Percentiles rank a stretch among this genome's conserved stretches.
Evolutionary conservation across 2,113 vertebrate species (phyloP).

Genomic region (Ammodytes marinus): DNA sequence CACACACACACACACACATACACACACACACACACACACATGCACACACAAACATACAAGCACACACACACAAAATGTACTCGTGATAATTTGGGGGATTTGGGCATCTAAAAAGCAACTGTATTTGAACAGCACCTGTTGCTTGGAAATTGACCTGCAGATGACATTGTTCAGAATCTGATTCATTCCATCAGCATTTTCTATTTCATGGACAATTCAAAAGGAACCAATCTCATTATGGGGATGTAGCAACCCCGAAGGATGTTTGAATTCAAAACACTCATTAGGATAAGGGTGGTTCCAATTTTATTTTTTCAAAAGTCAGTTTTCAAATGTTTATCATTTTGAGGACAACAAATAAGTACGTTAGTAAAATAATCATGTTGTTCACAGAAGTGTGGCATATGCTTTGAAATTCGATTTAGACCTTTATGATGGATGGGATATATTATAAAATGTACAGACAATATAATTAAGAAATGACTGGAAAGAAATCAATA

Average conservation of each 20-base stretch:
- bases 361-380: not conserved
- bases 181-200: not conserved
- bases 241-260: not conserved
- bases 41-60: too few species aligned
- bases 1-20: not conserved
- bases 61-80: too few species aligned
- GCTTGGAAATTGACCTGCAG: not conserved
- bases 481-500: not conserved
- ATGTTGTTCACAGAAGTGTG: not conserved
- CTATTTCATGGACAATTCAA: not conserved
- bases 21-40: not conserved
- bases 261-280: not conserved
- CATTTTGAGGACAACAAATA: not conserved
- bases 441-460: not conserved
- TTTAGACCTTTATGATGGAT: not conserved
- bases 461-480: not conserved
- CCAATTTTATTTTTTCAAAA: not conserved
- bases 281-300: not conserved
- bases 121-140: constrained; percentile 7
- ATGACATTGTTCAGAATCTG: not conserved
- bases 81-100: too few species aligned
- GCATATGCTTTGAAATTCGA: not conserved
- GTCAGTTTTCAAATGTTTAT: not conserved
- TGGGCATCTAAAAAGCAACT: not conserved
- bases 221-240: not conserved